Evolutionary conservation across 2,888 invertebrate genomes (phyloP).

Genomic region (Eupelmus urozonus): DNA sequence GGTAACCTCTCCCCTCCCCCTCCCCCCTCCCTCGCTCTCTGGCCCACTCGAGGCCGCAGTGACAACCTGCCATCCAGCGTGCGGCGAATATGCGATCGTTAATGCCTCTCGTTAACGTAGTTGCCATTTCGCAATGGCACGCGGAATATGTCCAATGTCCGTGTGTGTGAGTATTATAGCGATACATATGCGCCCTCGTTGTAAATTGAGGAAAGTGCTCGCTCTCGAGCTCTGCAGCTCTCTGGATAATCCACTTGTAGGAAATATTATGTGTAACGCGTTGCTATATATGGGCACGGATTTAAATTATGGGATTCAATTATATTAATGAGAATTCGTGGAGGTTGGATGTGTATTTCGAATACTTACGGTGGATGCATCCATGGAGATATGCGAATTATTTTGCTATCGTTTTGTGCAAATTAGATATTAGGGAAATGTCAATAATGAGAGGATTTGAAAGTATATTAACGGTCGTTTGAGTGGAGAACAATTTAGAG

Average conservation of each 20-base stretch:
- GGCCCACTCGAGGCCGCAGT: constrained; percentile 59
- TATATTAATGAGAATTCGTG: constrained; percentile 38
- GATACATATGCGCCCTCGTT: background rate
- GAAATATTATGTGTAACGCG: constrained; percentile 23
- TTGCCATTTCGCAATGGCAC: constrained; percentile 32
- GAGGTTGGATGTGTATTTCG: too few relatives aligned
- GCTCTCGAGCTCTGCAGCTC: background rate
- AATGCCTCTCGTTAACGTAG: constrained; percentile 56
- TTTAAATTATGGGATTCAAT: constrained; percentile 38
- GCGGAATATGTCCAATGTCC: background rate
- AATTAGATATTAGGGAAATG: too few relatives aligned
- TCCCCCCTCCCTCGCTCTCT: constrained; percentile 29
- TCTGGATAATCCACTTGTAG: constrained; percentile 20
- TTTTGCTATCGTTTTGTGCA: too few relatives aligned
- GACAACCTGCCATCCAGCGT: constrained; percentile 61
- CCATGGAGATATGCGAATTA: too few relatives aligned
- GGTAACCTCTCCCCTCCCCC: constrained; percentile 64
- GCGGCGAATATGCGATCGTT: constrained; percentile 51
- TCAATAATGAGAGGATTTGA: too few relatives aligned
- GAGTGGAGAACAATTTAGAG: too few relatives aligned
- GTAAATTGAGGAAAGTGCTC: constrained; percentile 37
- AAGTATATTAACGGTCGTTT: too few relatives aligned
- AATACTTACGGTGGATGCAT: too few relatives aligned
- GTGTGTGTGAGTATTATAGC: background rate
- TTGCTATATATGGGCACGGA: background rate